phyloP scores from a whole-genome alignment of 2,113 vertebrate species.

The Eonycteris spelaea region DNA sequence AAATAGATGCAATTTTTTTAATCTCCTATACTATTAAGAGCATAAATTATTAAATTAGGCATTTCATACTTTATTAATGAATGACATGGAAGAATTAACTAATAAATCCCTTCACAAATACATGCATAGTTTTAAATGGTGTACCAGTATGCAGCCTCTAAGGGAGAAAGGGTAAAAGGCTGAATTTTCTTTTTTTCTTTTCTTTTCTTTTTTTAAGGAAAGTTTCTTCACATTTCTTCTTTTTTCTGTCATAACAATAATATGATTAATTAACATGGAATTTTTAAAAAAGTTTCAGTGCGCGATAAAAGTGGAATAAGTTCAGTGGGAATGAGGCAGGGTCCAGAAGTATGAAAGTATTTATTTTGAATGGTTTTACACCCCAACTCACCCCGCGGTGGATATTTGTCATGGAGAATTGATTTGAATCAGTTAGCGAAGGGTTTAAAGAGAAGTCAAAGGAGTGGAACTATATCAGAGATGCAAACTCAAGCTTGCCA shows the following conservation, averaged over 20 bases:
- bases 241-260: not conserved
- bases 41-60: not conserved
- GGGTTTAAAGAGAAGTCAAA: not conserved
- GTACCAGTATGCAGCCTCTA: not conserved
- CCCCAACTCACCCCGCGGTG: fast-evolving
- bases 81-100: not conserved
- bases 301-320: not conserved
- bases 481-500: not conserved
- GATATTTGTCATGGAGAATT: not conserved
- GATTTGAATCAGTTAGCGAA: not conserved
- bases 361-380: not conserved
- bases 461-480: not conserved
- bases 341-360: not conserved
- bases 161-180: not conserved
- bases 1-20: not conserved
- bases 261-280: not conserved
- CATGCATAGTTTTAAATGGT: not conserved
- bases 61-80: not conserved
- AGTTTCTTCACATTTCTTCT: not conserved
- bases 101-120: not conserved
- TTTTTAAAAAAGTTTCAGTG: not conserved
- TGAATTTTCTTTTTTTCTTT: not conserved
- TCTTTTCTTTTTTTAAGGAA: not conserved
- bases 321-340: not conserved
- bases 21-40: not conserved